Evolutionary conservation across 2,888 invertebrate genomes (phyloP), one percentile per base, ranked within the genome.

Genomic region (Hoplodrina ambigua): DNA sequence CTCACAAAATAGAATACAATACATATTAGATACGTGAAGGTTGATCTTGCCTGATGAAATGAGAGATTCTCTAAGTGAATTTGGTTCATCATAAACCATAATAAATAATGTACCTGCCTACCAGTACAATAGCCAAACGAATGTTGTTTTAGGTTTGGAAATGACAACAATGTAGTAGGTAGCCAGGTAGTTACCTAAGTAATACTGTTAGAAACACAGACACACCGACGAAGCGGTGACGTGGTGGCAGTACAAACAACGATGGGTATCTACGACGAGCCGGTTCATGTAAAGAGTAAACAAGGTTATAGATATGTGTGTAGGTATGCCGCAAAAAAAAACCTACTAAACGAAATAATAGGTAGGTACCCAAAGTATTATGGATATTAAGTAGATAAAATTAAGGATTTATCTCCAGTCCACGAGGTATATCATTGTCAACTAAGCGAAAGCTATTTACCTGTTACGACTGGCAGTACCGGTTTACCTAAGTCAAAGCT

Each of bases 201-300:
- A n/a, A 44, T 44, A 15, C 15, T 68, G n/a, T 54, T 15, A 25
- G 2, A 41, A 17, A 49, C 10, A 13, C 19, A 41, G 17, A 49
- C 10, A 13, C 19, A 50, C 13, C 41, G 15, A 30, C 6, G n/a
- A 62, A 20, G 13, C n/a, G 6, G 68, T 17, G 3, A 13, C n/a
- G 37, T 10, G 6, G 41, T 17, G 65, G 20, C 25, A 19, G n/a
- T 41, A 37, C 25, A 37, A 67, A 67, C 8, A 66, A 37, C 37
- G 37, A 37, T 37, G 37, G 37, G 37, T 37, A 37, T 37, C 37
- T 8, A 37, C 37, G 8, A 37, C 37, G 37, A 37, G 8, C 7
- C 37, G 37, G 4, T 41, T 41, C 8, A 41, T 41, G 11, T 41
- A 41, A 41, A 41, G 11, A 41, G 41, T 4, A 41, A 41, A 41